Percentiles rank a stretch among this genome's conserved stretches.
These are phyloP conservation scores for Macrochelys suwanniensis DNA, from an alignment of 2,797 vertebrate genomes.

Conservation along the genomic window DNA sequence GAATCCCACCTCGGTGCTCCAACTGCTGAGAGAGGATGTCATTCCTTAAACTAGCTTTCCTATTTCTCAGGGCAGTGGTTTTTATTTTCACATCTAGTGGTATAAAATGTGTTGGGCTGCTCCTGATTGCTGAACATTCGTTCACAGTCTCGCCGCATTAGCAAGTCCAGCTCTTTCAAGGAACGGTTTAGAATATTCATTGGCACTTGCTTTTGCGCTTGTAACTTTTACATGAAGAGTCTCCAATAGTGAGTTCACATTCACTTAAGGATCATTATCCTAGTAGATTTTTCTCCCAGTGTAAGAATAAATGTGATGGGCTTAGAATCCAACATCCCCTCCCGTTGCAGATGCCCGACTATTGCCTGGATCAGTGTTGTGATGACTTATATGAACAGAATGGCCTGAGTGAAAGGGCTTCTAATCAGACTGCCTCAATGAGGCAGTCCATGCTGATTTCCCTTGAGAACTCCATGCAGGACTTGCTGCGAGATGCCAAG, in stretches of 20 bases:
- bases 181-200: not conserved
- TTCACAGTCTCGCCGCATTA: not conserved
- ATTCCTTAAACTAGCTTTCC: not conserved
- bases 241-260: not conserved
- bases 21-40: not conserved
- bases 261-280: not conserved
- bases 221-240: not conserved
- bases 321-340: fast-evolving
- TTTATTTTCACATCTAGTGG: not conserved
- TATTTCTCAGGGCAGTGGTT: not conserved
- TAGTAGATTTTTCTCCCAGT: not conserved
- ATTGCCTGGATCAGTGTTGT: slow-evolving; percentile 71
- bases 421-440: not conserved
- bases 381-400: slow-evolving; percentile 12
- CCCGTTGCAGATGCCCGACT: slow-evolving; percentile 81
- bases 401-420: slow-evolving; percentile 11
- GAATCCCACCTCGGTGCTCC: not conserved
- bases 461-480: slow-evolving; percentile 77
- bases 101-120: not conserved
- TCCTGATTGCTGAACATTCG: not conserved
- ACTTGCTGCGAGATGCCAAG: slow-evolving; percentile 77
- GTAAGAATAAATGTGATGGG: not conserved
- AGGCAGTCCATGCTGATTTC: slow-evolving; percentile 63
- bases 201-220: not conserved
- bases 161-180: not conserved